Evolutionary conservation across 2,797 vertebrate species (phyloP), one percentile per base, ranked within the genome.

Genomic region (Lepilemur ruficaudatus): DNA sequence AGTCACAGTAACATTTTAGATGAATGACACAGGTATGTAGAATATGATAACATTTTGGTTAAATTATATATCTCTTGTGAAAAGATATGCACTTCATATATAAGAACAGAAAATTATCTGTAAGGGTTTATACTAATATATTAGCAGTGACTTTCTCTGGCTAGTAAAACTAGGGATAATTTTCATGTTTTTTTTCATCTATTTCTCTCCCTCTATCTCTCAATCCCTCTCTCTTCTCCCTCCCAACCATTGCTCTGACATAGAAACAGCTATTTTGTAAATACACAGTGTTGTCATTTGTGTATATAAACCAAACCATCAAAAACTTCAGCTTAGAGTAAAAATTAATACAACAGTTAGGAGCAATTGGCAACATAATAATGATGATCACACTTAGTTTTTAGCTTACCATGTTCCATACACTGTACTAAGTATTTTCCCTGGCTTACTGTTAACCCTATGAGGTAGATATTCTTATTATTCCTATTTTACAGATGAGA

Each of bases 1-100:
- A 89, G 18, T 78, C 50, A 96, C 22, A 86, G 76, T 81, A 59
- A 95, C 75, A 80, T 52, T 82, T 65, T 88, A 86, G 82, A 91
- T 73, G 7, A 59, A 78, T n/a, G n/a, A 89, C 35, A 2, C 22
- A 59, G 12, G 5, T n/a, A 28, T 55, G 30, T 72, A 43, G 2
- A 41, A 59, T 80, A 72, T 50, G 18, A 52, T 65, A 93, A 22
- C 9, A 61, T 67, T 92, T 75, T 57, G 28, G 11, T 76, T 89
- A 89, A 95, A 83, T 79, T 78, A 91, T 10, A 93, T 5, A 70
- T 50, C 35, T 20, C 7, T 75, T 93, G 4, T 76, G 52, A 43
- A 95, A 73, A 83, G 73, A 83, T 14, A 70, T 57, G 20, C 2
- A 91, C 2, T 48, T 50, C 73, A 46, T 52, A 9, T 11, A 57